phyloP scores from a whole-genome alignment of 2,797 vertebrate species.

The Psittacula derbiana region DNA sequence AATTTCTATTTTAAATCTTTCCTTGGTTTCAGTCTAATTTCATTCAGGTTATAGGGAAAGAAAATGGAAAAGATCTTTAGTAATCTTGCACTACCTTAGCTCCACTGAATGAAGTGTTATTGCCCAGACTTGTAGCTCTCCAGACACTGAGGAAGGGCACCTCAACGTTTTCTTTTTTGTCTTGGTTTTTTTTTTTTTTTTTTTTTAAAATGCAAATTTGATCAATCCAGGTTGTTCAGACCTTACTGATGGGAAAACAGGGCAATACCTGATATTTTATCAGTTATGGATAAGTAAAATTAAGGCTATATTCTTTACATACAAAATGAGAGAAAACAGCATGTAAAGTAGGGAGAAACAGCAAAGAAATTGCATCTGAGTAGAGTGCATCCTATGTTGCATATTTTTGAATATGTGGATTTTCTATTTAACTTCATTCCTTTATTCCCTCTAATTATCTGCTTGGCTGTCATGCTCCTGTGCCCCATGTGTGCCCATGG shows the following conservation, averaged over 20 bases:
- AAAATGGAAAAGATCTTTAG: not conserved
- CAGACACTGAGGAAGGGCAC: not conserved
- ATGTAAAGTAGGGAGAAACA: not conserved
- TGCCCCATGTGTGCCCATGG: not conserved
- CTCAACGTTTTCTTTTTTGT: too few species aligned
- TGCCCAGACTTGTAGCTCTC: not conserved
- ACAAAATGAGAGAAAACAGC: not conserved
- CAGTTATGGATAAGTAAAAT: not conserved
- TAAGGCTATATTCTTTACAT: not conserved
- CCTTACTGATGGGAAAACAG: not conserved
- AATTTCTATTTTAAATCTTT: not conserved
- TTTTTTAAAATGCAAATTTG: not conserved
- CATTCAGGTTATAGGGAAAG: not conserved
- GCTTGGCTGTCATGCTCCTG: not conserved
- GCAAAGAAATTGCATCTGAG: not conserved
- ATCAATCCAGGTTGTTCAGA: not conserved
- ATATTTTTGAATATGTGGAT: not conserved
- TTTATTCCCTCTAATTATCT: not conserved
- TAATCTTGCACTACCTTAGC: not conserved
- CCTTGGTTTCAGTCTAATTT: not conserved
- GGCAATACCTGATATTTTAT: not conserved
- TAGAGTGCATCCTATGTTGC: not conserved
- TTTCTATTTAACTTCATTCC: not conserved
- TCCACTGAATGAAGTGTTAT: not conserved
- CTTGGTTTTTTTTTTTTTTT: not conserved